Evolutionary conservation across 92 coral and sea anemone genomes (phyloP).

Genomic region (Bergia puertoricense): DNA sequence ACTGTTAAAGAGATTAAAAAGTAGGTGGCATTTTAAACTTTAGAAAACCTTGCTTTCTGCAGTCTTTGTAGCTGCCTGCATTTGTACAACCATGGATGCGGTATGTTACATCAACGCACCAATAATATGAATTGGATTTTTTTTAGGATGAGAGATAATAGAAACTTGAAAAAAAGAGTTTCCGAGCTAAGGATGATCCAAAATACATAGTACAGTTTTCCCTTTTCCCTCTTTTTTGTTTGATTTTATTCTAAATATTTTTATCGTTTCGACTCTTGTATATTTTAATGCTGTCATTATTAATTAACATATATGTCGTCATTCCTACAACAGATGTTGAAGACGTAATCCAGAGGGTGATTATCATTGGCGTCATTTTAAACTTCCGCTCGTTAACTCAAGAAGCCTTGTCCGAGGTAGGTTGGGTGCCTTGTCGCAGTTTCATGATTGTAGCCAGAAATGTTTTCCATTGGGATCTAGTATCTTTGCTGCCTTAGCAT

Average conservation of each 20-base stretch:
- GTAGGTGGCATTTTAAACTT: constrained; percentile 48
- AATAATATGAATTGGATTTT: too few relatives aligned
- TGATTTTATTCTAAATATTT: too few relatives aligned
- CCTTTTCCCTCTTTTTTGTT: too few relatives aligned
- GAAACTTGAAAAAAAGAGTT: too few relatives aligned
- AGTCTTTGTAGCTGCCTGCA: not conserved
- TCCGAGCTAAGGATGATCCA: too few relatives aligned
- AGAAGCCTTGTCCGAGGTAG: constrained; percentile 79
- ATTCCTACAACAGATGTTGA: constrained; percentile 64
- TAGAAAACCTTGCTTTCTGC: not conserved
- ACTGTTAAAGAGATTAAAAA: constrained; percentile 80
- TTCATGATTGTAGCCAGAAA: not conserved
- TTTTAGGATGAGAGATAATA: too few relatives aligned
- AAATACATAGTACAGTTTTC: too few relatives aligned
- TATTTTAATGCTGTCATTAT: not conserved
- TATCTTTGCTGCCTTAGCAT: not conserved
- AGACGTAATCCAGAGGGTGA: constrained; percentile 79
- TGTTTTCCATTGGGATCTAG: not conserved
- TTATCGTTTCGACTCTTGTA: too few relatives aligned
- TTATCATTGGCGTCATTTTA: constrained; percentile 90
- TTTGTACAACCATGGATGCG: not conserved
- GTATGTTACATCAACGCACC: too few relatives aligned
- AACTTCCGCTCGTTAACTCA: constrained; percentile 88
- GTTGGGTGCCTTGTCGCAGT: not conserved
- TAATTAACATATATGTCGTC: not conserved